Percentiles rank a stretch among this genome's conserved stretches.
Conservation (phyloP, 2,113 vertebrate species). For the Mungos mungo region DNA sequence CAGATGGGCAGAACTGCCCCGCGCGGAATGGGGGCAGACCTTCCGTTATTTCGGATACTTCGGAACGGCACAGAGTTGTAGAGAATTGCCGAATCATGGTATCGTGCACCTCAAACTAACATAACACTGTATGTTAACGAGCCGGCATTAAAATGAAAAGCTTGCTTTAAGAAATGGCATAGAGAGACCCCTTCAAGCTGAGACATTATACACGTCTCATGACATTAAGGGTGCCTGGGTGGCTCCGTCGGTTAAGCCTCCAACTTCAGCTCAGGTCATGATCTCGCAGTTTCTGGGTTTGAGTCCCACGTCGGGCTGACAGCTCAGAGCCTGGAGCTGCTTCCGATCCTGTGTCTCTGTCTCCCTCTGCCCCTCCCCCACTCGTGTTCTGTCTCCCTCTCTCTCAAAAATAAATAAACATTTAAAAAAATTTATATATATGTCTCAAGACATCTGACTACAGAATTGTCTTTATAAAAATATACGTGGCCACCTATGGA, state of each 20-base stretch:
- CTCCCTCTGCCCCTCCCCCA: no score
- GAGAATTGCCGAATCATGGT: neutral
- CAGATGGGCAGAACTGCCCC: accelerated
- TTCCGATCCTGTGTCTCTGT: no score
- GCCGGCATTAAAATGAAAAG: neutral
- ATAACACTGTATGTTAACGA: neutral
- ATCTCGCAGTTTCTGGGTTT: no score
- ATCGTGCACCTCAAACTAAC: neutral
- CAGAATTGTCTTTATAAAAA: neutral
- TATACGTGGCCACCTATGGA: neutral
- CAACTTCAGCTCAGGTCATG: no score
- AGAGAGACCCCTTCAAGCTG: neutral
- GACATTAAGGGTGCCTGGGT: no score
- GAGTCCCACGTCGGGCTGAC: no score
- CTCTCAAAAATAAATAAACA: no score
- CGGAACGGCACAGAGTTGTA: neutral
- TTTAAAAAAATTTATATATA: no score
- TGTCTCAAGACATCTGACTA: no score
- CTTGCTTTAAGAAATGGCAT: neutral
- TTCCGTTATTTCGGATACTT: neutral
- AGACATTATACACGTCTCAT: neutral
- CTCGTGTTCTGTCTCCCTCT: no score
- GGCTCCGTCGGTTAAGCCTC: no score
- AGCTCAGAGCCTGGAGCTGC: no score
- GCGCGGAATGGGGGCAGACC: accelerated